Evolutionary conservation across 1,140 invertebrate genomes (phyloP).

Genomic region (Limonius californicus): DNA sequence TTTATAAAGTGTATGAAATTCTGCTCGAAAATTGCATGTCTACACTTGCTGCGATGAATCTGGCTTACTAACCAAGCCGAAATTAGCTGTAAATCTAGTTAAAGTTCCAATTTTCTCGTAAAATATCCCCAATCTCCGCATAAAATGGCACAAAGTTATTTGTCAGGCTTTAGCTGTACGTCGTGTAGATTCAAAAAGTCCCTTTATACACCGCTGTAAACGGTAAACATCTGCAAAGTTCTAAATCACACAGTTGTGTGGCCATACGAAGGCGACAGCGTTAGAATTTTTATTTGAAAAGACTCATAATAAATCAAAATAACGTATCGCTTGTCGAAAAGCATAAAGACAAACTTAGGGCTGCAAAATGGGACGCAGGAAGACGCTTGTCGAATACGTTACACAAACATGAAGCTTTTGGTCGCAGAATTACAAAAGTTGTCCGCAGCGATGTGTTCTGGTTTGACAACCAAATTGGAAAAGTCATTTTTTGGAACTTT

Average conservation of each 20-base stretch:
- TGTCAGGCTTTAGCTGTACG: not conserved
- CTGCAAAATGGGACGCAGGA: not conserved
- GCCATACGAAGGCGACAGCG: not conserved
- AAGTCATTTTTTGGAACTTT: no score
- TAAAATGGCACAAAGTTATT: not conserved
- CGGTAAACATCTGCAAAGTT: not conserved
- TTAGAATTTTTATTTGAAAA: not conserved
- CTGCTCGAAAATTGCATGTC: no score
- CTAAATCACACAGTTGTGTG: not conserved
- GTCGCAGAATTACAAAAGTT: no score
- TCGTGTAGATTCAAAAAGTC: not conserved
- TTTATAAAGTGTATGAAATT: no score
- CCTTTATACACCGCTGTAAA: not conserved
- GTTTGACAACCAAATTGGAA: no score
- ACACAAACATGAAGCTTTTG: not conserved
- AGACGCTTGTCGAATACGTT: not conserved
- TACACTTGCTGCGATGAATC: no score
- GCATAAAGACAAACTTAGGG: not conserved
- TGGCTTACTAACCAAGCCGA: no score
- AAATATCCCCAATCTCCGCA: no score
- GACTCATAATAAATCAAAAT: not conserved
- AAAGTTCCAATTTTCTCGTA: no score
- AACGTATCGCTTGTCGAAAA: not conserved
- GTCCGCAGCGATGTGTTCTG: no score
- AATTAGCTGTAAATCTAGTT: no score